These are phyloP conservation scores for Pycnomerus fuliginosus DNA, from an alignment of 2,888 invertebrate genomes.

Conservation along the genomic window DNA sequence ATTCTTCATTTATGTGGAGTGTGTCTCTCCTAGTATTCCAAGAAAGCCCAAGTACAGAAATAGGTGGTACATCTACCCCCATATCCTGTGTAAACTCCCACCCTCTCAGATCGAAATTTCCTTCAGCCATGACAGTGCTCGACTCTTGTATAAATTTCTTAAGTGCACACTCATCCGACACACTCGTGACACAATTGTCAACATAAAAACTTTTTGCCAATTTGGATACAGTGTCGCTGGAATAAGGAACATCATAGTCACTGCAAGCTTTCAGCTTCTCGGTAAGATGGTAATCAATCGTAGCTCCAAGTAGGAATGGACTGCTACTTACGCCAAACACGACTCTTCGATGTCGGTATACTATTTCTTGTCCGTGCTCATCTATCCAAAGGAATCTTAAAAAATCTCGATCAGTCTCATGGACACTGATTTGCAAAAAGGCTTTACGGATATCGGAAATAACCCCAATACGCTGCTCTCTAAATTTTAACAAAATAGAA, in stretches of 20 bases:
- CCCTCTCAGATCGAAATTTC: background rate
- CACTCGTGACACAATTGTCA: background rate
- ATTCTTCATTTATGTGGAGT: too few species aligned
- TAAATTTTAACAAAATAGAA: slow-evolving; percentile 20
- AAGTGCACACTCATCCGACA: background rate
- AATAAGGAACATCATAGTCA: slow-evolving; percentile 27
- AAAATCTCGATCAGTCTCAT: too few species aligned
- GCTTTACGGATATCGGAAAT: slow-evolving; percentile 26
- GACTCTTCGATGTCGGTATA: background rate
- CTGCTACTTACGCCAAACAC: background rate
- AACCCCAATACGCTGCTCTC: slow-evolving; percentile 20
- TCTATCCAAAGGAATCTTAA: background rate
- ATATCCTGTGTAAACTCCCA: background rate
- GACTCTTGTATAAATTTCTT: background rate
- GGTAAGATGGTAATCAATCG: background rate
- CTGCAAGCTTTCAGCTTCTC: slow-evolving; percentile 10
- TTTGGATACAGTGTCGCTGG: background rate
- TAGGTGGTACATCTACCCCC: background rate
- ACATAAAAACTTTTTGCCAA: background rate
- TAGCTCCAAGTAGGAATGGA: background rate
- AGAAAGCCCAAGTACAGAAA: background rate
- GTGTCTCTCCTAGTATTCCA: too few species aligned
- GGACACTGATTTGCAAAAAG: slow-evolving; percentile 23
- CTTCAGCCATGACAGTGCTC: background rate
- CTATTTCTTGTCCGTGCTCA: background rate